These are phyloP conservation scores for Lasiurus borealis DNA, from an alignment of 2,113 vertebrate species.

Conservation along the genomic window DNA sequence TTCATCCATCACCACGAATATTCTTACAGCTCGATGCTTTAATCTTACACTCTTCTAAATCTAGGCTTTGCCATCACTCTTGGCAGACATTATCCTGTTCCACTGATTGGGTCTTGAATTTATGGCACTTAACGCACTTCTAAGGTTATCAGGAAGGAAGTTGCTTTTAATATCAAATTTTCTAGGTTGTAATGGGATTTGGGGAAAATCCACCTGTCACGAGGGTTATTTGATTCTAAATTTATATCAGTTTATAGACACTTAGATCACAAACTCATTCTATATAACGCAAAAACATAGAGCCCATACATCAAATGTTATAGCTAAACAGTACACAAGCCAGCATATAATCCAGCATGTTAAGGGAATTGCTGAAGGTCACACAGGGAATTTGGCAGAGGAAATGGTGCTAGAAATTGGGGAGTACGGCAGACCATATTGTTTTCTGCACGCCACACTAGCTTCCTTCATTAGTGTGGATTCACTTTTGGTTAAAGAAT, in stretches of 20 bases:
- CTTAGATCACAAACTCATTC: slow-evolving; percentile 67
- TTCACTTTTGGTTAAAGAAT: background rate
- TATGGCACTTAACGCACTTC: slow-evolving; percentile 13
- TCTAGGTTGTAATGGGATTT: slow-evolving; percentile 11
- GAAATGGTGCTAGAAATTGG: background rate
- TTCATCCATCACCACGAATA: background rate
- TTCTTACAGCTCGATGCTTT: background rate
- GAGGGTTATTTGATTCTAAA: slow-evolving; percentile 48
- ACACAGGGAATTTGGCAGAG: background rate
- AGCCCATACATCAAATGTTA: slow-evolving; percentile 49
- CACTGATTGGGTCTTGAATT: slow-evolving; percentile 38
- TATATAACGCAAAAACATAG: slow-evolving; percentile 40
- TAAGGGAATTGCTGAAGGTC: background rate
- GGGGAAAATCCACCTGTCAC: slow-evolving; percentile 22
- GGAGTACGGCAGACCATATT: background rate
- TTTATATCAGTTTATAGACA: slow-evolving; percentile 54
- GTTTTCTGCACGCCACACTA: background rate
- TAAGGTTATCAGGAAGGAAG: slow-evolving; percentile 40
- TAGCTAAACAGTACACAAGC: slow-evolving; percentile 16
- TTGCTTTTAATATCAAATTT: slow-evolving; percentile 56
- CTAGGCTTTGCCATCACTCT: background rate
- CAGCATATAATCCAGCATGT: background rate
- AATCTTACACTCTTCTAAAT: background rate
- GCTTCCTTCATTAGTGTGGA: background rate
- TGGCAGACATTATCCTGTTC: background rate